Evolutionary conservation across 2,113 vertebrate species (phyloP).

Genomic region (Pantherophis guttatus): DNA sequence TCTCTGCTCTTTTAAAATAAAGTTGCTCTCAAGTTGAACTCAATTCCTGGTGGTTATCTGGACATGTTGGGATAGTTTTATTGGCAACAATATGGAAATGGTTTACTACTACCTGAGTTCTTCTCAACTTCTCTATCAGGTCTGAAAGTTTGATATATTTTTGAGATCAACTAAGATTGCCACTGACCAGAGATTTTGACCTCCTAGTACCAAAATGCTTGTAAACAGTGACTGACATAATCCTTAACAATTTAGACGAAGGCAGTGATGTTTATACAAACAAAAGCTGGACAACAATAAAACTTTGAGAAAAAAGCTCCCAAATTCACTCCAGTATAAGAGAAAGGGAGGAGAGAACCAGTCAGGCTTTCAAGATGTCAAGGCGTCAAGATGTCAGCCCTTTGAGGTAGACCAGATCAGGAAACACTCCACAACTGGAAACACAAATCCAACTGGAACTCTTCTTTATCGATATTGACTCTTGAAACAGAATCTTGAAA

Average conservation of each 20-base stretch:
- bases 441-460: neutral
- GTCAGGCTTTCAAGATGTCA: neutral
- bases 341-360: neutral
- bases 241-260: neutral
- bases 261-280: neutral
- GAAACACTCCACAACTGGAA: neutral
- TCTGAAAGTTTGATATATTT: neutral
- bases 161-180: neutral
- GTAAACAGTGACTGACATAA: neutral
- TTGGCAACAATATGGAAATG: neutral
- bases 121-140: neutral
- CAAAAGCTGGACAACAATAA: neutral
- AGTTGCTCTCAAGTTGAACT: neutral
- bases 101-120: neutral
- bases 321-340: neutral
- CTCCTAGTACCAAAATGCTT: conserved; percentile 19
- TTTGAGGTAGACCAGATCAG: neutral
- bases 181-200: neutral
- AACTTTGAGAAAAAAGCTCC: neutral
- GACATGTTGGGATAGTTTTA: neutral
- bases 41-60: neutral
- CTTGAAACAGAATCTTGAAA: neutral
- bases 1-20: neutral
- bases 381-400: neutral
- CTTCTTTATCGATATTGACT: neutral